A percentile compares a stretch with the other conserved stretches of the same genome.
phyloP scores from a whole-genome alignment of 2,888 invertebrate genomes.

The Dicranocentrus wangi region DNA sequence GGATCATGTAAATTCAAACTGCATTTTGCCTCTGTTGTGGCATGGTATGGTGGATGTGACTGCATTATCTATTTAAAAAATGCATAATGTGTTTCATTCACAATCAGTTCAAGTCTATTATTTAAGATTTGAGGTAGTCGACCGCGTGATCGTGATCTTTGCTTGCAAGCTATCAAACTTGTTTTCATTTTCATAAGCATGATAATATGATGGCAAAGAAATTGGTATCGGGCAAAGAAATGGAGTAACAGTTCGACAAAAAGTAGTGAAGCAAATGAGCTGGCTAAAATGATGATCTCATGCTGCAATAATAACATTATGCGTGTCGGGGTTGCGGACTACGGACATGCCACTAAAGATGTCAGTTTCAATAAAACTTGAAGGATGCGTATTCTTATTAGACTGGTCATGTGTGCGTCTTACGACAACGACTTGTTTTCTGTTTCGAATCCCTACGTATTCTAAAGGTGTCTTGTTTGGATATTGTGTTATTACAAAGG shows the following conservation, averaged over 20 bases:
- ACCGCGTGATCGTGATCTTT: constrained; percentile 36
- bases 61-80: not conserved
- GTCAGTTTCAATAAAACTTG: too few relatives aligned
- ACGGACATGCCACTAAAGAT: too few relatives aligned
- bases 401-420: too few relatives aligned
- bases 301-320: too few relatives aligned
- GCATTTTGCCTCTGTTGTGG: too few relatives aligned
- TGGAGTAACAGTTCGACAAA: not conserved
- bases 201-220: not conserved
- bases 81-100: not conserved
- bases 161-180: not conserved
- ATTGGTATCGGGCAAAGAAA: constrained; percentile 1
- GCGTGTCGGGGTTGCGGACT: too few relatives aligned
- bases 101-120: not conserved
- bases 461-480: too few relatives aligned
- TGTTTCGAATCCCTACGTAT: too few relatives aligned
- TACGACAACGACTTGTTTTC: too few relatives aligned
- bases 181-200: not conserved
- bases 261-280: constrained; percentile 40
- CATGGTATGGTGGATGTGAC: not conserved
- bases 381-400: too few relatives aligned
- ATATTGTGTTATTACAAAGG: too few relatives aligned
- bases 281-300: not conserved
- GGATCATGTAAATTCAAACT: not conserved
- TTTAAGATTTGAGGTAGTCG: constrained; percentile 47